Evolutionary conservation across 2,113 vertebrate species (phyloP).

Genomic region (Oriolus oriolus): DNA sequence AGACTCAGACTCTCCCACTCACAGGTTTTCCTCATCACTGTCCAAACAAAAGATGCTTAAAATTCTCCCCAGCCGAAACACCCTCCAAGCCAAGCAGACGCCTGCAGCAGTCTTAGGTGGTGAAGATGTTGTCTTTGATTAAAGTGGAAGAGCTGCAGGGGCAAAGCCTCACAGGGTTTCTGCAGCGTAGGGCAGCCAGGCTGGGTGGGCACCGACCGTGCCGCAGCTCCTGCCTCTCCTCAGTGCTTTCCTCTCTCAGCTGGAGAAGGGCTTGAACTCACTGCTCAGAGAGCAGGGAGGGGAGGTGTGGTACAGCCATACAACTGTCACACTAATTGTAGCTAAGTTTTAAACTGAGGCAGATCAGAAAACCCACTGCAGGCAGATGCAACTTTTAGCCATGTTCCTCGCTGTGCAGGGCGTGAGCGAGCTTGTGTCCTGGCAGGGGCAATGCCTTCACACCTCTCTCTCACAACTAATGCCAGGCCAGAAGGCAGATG

Average conservation of each 20-base stretch:
- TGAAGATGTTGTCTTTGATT: neutral
- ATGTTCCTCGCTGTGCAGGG: rapidly evolving
- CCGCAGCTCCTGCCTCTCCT: neutral
- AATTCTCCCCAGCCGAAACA: neutral
- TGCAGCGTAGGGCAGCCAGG: neutral
- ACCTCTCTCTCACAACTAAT: neutral
- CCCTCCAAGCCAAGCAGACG: neutral
- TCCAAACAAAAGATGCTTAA: neutral
- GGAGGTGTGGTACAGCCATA: neutral
- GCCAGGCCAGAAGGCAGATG: neutral
- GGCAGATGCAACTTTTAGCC: neutral
- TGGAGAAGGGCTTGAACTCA: neutral
- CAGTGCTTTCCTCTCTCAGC: neutral
- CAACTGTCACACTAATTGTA: neutral
- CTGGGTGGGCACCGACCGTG: rapidly evolving
- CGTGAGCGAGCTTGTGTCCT: neutral
- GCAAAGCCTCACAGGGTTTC: neutral
- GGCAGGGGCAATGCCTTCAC: neutral
- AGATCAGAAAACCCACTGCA: neutral
- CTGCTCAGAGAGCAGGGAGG: neutral
- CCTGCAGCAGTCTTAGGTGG: neutral
- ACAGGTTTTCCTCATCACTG: neutral
- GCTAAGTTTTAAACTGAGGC: neutral
- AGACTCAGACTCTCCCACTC: neutral
- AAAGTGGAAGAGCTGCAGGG: neutral